Conservation (phyloP, 2,113 vertebrate species). For the Halcyon senegalensis region DNA sequence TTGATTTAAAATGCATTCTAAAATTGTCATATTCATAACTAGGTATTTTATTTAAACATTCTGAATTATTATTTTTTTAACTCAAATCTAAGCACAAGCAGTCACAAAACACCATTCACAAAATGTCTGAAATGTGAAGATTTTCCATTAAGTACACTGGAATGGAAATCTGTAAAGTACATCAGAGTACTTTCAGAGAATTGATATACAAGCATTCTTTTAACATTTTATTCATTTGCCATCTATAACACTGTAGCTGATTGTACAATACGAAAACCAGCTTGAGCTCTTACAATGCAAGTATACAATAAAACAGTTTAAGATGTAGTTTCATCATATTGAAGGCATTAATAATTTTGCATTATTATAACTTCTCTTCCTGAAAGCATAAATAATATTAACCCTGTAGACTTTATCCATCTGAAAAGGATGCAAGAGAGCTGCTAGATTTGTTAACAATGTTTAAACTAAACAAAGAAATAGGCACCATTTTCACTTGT, state of each 20-base stretch:
- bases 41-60: conserved; percentile 40
- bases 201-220: background rate
- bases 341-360: background rate
- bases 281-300: background rate
- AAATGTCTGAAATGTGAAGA: background rate
- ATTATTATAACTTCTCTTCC: background rate
- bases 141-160: background rate
- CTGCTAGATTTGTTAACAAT: background rate
- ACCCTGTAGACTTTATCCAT: background rate
- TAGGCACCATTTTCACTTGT: background rate
- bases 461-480: background rate
- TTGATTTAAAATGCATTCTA: conserved; percentile 66
- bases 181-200: background rate
- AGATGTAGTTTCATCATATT: background rate
- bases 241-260: background rate
- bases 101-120: background rate
- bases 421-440: background rate
- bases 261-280: background rate
- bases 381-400: background rate
- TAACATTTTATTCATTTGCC: background rate
- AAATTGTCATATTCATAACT: conserved; percentile 55
- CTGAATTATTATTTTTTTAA: background rate
- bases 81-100: background rate
- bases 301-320: background rate
- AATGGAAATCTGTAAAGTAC: too few relatives aligned